Evolutionary conservation across 1,140 invertebrate species (phyloP).

Genomic region (Lethrus apterus): DNA sequence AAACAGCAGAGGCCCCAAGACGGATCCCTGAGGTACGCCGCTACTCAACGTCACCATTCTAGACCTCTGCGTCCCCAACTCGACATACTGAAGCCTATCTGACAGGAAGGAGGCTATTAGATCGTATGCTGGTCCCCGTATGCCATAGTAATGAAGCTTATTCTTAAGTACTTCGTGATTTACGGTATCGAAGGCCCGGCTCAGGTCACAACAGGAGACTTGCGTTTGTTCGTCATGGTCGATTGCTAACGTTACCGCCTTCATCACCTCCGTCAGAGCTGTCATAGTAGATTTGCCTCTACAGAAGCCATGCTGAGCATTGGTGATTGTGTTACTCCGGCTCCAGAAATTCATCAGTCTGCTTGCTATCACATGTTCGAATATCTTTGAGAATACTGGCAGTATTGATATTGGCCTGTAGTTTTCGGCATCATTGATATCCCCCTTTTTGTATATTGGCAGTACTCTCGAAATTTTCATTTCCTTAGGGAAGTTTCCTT

Average conservation of each 20-base stretch:
- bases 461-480: too few relatives aligned
- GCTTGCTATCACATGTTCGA: too few relatives aligned
- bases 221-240: background rate
- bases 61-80: background rate
- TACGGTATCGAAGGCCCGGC: constrained; percentile 17
- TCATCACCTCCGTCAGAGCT: background rate
- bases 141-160: constrained; percentile 8
- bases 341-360: too few relatives aligned
- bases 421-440: too few relatives aligned
- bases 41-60: background rate
- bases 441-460: too few relatives aligned
- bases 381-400: too few relatives aligned
- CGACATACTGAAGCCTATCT: constrained; percentile 10
- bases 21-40: background rate
- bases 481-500: too few relatives aligned
- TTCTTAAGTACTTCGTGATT: constrained; percentile 7
- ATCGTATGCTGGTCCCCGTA: constrained; percentile 7
- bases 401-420: too few relatives aligned
- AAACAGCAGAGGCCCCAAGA: constrained; percentile 1
- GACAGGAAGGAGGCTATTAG: constrained; percentile 6
- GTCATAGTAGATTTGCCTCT: background rate
- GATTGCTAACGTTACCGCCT: background rate
- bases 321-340: too few relatives aligned
- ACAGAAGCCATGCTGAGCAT: background rate
- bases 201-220: constrained; percentile 3